Conservation (phyloP, 2,888 invertebrate species). For the Melanchra persicariae region DNA sequence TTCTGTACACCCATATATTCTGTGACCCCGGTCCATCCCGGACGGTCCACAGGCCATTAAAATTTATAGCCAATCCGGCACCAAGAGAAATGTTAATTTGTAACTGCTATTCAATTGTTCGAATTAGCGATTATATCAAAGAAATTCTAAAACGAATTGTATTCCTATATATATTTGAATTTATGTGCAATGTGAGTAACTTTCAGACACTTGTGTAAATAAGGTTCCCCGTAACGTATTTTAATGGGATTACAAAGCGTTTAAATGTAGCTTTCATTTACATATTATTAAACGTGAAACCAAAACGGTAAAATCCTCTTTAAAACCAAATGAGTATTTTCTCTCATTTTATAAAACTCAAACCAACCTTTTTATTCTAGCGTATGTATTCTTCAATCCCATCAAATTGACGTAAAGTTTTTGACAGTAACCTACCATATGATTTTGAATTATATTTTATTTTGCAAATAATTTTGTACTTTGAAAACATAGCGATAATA, state of each 20-base stretch:
- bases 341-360: neutral
- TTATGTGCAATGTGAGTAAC: neutral
- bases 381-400: neutral
- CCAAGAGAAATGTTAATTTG: slow-evolving; percentile 49
- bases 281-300: too few species aligned
- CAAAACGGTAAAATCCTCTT: neutral
- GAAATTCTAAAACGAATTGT: slow-evolving; percentile 11
- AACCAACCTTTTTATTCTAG: slow-evolving; percentile 27
- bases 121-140: slow-evolving; percentile 29
- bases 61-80: slow-evolving; percentile 55
- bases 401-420: slow-evolving; percentile 50
- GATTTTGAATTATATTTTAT: slow-evolving; percentile 58
- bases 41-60: slow-evolving; percentile 43
- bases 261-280: neutral
- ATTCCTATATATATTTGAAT: slow-evolving; percentile 1
- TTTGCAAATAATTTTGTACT: slow-evolving; percentile 52
- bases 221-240: neutral
- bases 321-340: slow-evolving; percentile 15
- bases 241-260: neutral
- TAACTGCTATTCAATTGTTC: slow-evolving; percentile 21
- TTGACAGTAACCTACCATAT: slow-evolving; percentile 58
- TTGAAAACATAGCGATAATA: slow-evolving; percentile 25
- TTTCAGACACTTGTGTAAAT: neutral
- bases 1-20: slow-evolving; percentile 4
- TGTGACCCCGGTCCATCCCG: neutral